Conservation (phyloP, 2,888 invertebrate genomes). For the Eupithecia centaureata region DNA sequence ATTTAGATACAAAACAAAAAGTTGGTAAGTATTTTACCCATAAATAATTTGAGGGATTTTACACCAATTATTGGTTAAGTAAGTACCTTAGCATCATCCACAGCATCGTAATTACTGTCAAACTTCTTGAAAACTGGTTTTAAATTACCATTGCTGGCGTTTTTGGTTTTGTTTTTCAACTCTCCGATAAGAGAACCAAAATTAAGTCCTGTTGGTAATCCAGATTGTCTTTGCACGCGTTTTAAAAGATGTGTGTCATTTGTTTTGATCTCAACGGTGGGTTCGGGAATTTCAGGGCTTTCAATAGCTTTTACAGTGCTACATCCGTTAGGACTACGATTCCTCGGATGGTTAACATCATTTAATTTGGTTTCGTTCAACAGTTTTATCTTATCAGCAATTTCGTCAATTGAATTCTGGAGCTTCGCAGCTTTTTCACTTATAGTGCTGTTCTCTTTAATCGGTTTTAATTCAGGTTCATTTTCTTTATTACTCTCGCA, state of each 20-base stretch:
- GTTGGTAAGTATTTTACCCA: not conserved
- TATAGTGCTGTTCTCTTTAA: slow-evolving; percentile 47
- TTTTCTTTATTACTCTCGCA: slow-evolving; percentile 42
- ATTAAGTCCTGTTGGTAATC: slow-evolving; percentile 67
- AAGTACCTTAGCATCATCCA: slow-evolving; percentile 64
- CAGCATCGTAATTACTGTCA: slow-evolving; percentile 61
- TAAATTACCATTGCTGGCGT: slow-evolving; percentile 64
- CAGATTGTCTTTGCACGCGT: slow-evolving; percentile 69
- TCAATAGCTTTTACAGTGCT: slow-evolving; percentile 33
- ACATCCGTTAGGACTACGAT: slow-evolving; percentile 37
- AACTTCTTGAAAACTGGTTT: slow-evolving; percentile 80
- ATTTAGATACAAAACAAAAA: not conserved
- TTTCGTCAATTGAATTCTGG: slow-evolving; percentile 60
- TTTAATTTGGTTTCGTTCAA: slow-evolving; percentile 48
- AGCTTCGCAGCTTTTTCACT: slow-evolving; percentile 58
- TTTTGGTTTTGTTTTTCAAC: slow-evolving; percentile 73
- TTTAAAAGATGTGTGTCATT: slow-evolving; percentile 61
- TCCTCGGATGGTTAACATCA: slow-evolving; percentile 34
- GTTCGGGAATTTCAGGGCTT: slow-evolving; percentile 19
- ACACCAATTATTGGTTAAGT: not conserved
- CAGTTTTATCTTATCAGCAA: slow-evolving; percentile 60
- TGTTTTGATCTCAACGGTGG: slow-evolving; percentile 31
- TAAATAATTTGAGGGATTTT: not conserved
- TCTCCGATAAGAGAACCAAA: slow-evolving; percentile 80
- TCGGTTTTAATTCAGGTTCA: slow-evolving; percentile 46